Conservation (phyloP, 2,113 vertebrate species). For the Carassius gibelio region DNA sequence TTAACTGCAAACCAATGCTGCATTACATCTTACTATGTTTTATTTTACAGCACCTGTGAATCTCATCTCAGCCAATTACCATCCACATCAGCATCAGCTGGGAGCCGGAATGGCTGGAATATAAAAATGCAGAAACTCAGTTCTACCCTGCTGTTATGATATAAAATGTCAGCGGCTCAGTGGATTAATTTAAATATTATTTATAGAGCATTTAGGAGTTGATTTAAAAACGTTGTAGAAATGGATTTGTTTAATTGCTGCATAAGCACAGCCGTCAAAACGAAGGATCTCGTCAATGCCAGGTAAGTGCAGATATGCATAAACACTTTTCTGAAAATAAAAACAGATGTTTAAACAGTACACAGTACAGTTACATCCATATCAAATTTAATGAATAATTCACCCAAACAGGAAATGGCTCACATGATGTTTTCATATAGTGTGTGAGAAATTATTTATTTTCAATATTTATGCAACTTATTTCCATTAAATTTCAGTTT, state of each 20-base stretch:
- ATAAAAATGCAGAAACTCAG: slow-evolving; percentile 5
- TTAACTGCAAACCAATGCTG: neutral
- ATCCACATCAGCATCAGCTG: slow-evolving; percentile 1
- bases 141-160: slow-evolving; percentile 5
- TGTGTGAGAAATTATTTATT: no score
- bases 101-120: slow-evolving; percentile 13
- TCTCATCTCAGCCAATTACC: slow-evolving; percentile 20
- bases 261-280: neutral
- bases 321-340: neutral
- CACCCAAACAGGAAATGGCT: neutral
- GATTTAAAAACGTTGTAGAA: neutral
- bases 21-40: neutral
- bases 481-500: no score
- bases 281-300: neutral
- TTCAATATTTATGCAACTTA: no score
- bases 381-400: neutral
- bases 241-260: neutral
- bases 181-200: neutral
- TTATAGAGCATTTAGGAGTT: neutral
- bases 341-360: neutral
- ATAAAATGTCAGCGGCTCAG: slow-evolving; percentile 8
- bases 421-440: no score
- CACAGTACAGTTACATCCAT: neutral
- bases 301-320: neutral
- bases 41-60: slow-evolving; percentile 7